Evolutionary conservation across 2,113 vertebrate species (phyloP), one percentile per base, ranked within the genome.

Genomic region (Eudyptes chrysolophus): DNA sequence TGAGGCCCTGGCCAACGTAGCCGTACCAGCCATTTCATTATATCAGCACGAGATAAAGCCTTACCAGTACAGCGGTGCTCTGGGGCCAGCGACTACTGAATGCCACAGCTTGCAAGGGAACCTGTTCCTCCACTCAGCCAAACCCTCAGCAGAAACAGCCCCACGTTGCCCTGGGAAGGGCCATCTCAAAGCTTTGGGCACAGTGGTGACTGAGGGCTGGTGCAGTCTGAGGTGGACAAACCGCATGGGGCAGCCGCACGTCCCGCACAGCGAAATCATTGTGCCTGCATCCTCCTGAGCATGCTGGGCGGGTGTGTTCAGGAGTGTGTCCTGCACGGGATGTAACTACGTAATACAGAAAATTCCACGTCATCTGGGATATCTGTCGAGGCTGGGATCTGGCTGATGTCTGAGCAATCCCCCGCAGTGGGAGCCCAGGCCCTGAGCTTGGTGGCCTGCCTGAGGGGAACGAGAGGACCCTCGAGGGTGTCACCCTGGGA

Each of bases 231-330:
- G 72, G 32, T 11, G 30, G 44, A 55, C 66, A 79, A 61, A 68
- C 16, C 16, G 22, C 7, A 15, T 0, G 1, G 24, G 38, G 52
- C 27, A 58, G 51, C 51, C 1, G 1, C 20, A n/a, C 1, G 0
- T 44, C 36, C 66, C 5, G 0, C n/a, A 19, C 9, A 58, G 12
- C 0, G 0, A 26, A 46, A 44, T 29, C 4, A 1, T 12, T 7
- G 25, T 40, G 34, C 24, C 27, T 1, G 1, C 17, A 9, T 40
- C 49, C 40, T 69, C 55, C n/a, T 18, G 55, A 64, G 62, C 1
- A 1, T 3, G 7, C 27, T 26, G 32, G 9, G 49, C 2, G 6
- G 40, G 21, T 25, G 25, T 15, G 49, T 22, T 54, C 40, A 42
- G 8, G 26, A 22, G 3, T 5, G 25, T 40, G 34, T 40, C 34